Percentiles rank a stretch among this genome's conserved stretches.
phyloP scores from a whole-genome alignment of 1,140 invertebrate species.

The Apis mellifera region Amel_HAv3.1 CM009942.2:6033501-6034000 shows the following conservation, averaged over 20 bases:
- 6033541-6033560: too few relatives aligned
- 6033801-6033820: background rate
- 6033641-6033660: background rate
- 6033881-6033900: conserved; percentile 18
- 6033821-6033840: background rate
- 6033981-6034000: conserved; percentile 51
- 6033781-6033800: background rate
- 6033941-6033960: conserved; percentile 19
- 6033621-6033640: background rate
- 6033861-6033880: background rate
- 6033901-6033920: conserved; percentile 43
- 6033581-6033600: background rate
- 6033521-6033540: too few relatives aligned
- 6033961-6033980: conserved; percentile 52
- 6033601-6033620: background rate
- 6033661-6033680: background rate
- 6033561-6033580: too few relatives aligned
- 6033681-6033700: background rate
- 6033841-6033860: background rate
- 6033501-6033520: too few relatives aligned
- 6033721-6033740: too few relatives aligned
- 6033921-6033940: conserved; percentile 4
- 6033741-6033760: too few relatives aligned
- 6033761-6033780: background rate
- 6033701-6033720: too few relatives aligned